A percentile compares a stretch with the other conserved stretches of the same genome.
phyloP scores from a whole-genome alignment of 2,797 vertebrate genomes.

The Ptychadena robeensis region DNA sequence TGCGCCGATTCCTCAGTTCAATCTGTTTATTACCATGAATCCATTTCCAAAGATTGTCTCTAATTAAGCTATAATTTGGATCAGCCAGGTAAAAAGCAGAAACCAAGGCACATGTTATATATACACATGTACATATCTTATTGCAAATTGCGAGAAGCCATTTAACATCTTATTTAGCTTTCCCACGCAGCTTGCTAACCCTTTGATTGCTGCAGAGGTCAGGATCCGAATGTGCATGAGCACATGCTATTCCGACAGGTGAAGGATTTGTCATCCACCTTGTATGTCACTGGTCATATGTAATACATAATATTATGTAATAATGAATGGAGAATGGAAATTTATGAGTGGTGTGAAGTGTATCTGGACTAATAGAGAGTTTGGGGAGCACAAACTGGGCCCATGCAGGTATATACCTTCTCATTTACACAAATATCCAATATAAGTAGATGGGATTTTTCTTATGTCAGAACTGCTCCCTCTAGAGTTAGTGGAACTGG shows the following conservation, averaged over 20 bases:
- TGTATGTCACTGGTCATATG: not conserved
- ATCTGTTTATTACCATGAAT: slow-evolving; percentile 64
- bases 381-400: too few relatives aligned
- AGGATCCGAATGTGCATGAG: not conserved
- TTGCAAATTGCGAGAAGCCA: slow-evolving; percentile 51
- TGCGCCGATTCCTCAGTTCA: slow-evolving; percentile 60
- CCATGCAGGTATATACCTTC: too few relatives aligned
- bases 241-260: not conserved
- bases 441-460: too few relatives aligned
- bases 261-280: not conserved
- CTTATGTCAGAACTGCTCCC: too few relatives aligned
- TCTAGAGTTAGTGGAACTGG: too few relatives aligned
- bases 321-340: too few relatives aligned
- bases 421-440: too few relatives aligned
- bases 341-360: too few relatives aligned
- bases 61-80: slow-evolving; percentile 63
- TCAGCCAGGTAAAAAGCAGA: slow-evolving; percentile 58
- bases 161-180: slow-evolving; percentile 49
- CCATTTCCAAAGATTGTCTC: slow-evolving; percentile 63
- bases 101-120: slow-evolving; percentile 47
- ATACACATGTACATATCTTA: slow-evolving; percentile 50
- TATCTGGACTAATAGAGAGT: too few relatives aligned
- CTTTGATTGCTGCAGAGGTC: slow-evolving; percentile 26
- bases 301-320: too few relatives aligned
- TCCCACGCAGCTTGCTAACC: slow-evolving; percentile 1